These are phyloP conservation scores for Geothlypis trichas DNA, from an alignment of 2,113 vertebrate species.

Conservation along the genomic window DNA sequence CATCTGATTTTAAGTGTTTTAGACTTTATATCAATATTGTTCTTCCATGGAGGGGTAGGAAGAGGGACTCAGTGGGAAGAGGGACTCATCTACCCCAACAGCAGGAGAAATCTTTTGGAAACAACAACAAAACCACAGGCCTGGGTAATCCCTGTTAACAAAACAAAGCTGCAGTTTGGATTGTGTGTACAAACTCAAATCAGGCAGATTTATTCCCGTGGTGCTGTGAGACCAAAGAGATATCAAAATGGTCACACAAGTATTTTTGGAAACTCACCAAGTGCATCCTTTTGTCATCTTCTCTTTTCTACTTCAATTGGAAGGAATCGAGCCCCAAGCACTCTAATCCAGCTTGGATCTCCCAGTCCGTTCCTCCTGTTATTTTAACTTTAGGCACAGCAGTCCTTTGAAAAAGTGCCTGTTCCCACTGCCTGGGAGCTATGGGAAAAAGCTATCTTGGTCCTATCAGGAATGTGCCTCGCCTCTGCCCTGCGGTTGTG, in stretches of 20 bases:
- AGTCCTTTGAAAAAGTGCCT: conserved; percentile 35
- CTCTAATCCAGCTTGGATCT: conserved; percentile 2
- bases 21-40: conserved; percentile 60
- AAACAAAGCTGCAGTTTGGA: neutral
- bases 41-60: neutral
- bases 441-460: conserved; percentile 73
- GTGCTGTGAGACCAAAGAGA: neutral
- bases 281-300: conserved; percentile 25
- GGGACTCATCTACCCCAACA: neutral
- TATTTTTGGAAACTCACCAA: conserved; percentile 31
- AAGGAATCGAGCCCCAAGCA: neutral
- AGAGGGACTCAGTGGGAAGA: neutral
- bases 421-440: conserved; percentile 68
- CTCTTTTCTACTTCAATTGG: conserved; percentile 10
- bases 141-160: conserved; percentile 42
- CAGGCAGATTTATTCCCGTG: neutral
- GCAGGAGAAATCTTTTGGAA: conserved; percentile 17
- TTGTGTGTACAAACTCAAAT: neutral
- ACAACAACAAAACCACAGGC: conserved; percentile 36
- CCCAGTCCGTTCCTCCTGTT: conserved; percentile 30
- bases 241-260: neutral
- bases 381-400: conserved; percentile 66
- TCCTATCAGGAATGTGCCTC: conserved; percentile 62
- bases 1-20: conserved; percentile 46
- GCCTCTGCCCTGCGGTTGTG: conserved; percentile 47